Conservation (phyloP, 2,113 vertebrate genomes). For the Cyanoderma ruficeps region DNA sequence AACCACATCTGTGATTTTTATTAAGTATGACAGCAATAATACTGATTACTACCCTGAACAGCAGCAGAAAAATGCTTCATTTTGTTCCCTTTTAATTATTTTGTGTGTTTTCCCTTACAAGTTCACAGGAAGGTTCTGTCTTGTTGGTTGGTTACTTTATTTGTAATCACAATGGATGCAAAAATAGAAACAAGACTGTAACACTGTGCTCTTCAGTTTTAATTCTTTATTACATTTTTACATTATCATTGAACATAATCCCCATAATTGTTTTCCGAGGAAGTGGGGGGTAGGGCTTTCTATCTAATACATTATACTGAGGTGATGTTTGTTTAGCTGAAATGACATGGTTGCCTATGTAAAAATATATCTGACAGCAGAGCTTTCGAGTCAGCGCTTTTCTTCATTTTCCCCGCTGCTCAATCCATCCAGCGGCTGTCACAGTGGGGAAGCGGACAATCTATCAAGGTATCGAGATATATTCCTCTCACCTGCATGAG, state of each 20-base stretch:
- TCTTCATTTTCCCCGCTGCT: constrained; percentile 94
- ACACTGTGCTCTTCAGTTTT: constrained; percentile 75
- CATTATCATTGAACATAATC: constrained; percentile 80
- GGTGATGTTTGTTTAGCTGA: constrained; percentile 87
- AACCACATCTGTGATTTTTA: constrained; percentile 72
- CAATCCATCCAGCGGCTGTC: constrained; percentile 99
- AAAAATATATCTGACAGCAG: constrained; percentile 97
- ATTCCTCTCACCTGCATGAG: constrained; percentile 99
- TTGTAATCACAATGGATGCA: constrained; percentile 71
- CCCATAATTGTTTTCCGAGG: constrained; percentile 80
- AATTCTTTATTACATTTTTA: constrained; percentile 83
- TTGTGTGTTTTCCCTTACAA: constrained; percentile 65
- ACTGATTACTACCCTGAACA: constrained; percentile 66
- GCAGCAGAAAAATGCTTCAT: constrained; percentile 54
- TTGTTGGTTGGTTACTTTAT: constrained; percentile 72
- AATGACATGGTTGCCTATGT: constrained; percentile 95
- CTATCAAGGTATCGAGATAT: constrained; percentile 99
- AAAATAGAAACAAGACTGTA: constrained; percentile 69
- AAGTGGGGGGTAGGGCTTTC: constrained; percentile 80
- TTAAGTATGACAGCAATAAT: constrained; percentile 75
- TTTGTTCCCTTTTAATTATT: constrained; percentile 77
- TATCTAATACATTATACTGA: constrained; percentile 81
- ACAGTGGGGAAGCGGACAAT: constrained; percentile 99
- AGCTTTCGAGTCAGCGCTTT: constrained; percentile 96
- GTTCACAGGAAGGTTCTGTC: constrained; percentile 70